phyloP scores from a whole-genome alignment of 2,113 vertebrate genomes.

The Gallinago media region DNA sequence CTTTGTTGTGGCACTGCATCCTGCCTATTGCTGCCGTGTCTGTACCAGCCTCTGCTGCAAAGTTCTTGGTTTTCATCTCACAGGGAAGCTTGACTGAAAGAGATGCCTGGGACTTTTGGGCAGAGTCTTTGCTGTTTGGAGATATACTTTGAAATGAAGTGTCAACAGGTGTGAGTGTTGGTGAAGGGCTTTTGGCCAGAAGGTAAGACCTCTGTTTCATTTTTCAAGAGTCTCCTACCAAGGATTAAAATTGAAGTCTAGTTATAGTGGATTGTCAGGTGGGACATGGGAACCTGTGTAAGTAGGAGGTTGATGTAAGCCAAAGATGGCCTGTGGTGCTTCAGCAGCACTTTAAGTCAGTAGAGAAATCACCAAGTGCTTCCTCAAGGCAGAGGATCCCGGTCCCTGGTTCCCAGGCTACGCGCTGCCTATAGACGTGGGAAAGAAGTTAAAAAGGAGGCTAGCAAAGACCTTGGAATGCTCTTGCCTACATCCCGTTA shows the following conservation, averaged over 20 bases:
- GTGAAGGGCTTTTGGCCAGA: not conserved
- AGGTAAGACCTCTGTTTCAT: not conserved
- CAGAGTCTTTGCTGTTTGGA: not conserved
- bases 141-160: not conserved
- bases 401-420: not conserved
- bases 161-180: not conserved
- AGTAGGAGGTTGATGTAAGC: not conserved
- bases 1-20: not conserved
- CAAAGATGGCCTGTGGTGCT: not conserved
- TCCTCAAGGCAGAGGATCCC: not conserved
- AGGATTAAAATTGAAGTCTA: not conserved
- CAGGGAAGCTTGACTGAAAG: not conserved
- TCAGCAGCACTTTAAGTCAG: not conserved
- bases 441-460: not conserved
- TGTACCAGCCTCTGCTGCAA: not conserved
- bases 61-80: not conserved
- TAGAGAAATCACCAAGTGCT: not conserved
- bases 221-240: not conserved
- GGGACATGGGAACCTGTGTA: not conserved
- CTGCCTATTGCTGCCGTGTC: accelerated
- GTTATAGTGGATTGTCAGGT: not conserved
- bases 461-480: not conserved
- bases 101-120: not conserved
- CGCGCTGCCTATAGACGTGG: not conserved
- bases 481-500: not conserved